Evolutionary conservation across 1,140 invertebrate genomes (phyloP).

Genomic region (Drosophila guanche): DNA sequence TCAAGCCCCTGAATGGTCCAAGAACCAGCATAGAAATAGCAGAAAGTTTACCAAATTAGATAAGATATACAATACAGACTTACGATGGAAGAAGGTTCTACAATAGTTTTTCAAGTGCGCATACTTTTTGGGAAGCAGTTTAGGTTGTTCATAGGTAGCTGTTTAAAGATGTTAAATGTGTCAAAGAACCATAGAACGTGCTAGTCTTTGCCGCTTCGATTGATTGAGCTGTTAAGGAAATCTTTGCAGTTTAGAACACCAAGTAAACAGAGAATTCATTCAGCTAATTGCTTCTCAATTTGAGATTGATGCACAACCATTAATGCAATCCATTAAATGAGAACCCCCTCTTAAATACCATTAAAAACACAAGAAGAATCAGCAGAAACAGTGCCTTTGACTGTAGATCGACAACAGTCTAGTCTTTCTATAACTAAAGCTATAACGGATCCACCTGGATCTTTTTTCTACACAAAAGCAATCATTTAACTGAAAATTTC

Average conservation of each 20-base stretch:
- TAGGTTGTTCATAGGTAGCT: background rate
- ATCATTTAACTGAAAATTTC: slow-evolving; percentile 38
- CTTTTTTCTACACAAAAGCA: slow-evolving; percentile 20
- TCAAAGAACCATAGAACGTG: slow-evolving; percentile 8
- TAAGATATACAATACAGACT: background rate
- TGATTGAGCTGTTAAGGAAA: too few relatives aligned
- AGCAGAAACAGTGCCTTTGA: slow-evolving; percentile 74
- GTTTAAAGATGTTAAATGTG: slow-evolving; percentile 20
- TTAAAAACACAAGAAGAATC: slow-evolving; percentile 33
- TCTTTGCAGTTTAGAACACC: too few relatives aligned
- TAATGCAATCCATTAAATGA: slow-evolving; percentile 12
- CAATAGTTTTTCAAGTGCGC: background rate
- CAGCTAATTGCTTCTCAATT: too few relatives aligned
- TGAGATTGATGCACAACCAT: background rate
- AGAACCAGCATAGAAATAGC: background rate
- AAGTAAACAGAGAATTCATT: too few relatives aligned
- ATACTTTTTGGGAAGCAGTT: background rate
- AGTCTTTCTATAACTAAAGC: slow-evolving; percentile 24
- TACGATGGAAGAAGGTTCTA: too few relatives aligned
- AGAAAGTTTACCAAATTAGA: slow-evolving; percentile 3
- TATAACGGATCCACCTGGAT: slow-evolving; percentile 7
- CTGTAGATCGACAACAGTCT: slow-evolving; percentile 36
- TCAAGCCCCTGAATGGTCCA: background rate
- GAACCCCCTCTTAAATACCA: slow-evolving; percentile 1
- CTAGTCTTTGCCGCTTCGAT: background rate